These are phyloP conservation scores for Melanotus villosus DNA, from an alignment of 2,888 invertebrate genomes.

Conservation along the genomic window DNA sequence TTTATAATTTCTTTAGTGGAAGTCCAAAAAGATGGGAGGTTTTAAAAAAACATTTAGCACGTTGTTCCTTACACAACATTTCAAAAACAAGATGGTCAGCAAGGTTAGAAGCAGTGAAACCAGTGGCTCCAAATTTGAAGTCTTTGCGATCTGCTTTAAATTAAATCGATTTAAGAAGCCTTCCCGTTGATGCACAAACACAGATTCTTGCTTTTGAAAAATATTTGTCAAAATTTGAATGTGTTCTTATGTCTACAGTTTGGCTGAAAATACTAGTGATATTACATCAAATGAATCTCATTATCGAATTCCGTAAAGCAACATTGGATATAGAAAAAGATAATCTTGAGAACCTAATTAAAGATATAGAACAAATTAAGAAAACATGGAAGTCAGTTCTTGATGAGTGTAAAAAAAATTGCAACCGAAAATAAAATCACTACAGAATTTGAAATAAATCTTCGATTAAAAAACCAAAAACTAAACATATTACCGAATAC, in stretches of 20 bases:
- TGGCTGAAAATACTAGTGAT: constrained; percentile 14
- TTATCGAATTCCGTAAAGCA: constrained; percentile 20
- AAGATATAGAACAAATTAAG: constrained; percentile 20
- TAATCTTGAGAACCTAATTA: constrained; percentile 20
- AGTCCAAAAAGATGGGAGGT: constrained; percentile 7
- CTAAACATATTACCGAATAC: too few relatives aligned
- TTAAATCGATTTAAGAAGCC: constrained; percentile 11
- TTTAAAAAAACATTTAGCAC: constrained; percentile 15
- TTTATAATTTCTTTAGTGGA: constrained; percentile 13
- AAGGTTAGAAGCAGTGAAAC: constrained; percentile 18
- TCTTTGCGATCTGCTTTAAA: constrained; percentile 18
- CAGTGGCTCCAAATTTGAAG: constrained; percentile 24
- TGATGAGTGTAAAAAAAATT: constrained; percentile 19
- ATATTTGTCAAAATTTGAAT: too few relatives aligned
- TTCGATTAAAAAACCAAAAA: too few relatives aligned
- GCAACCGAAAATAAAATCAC: too few relatives aligned
- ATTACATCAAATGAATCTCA: constrained; percentile 22
- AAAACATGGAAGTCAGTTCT: constrained; percentile 21
- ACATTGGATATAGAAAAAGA: constrained; percentile 16
- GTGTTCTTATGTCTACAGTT: too few relatives aligned
- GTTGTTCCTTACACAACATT: too few relatives aligned
- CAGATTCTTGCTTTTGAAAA: constrained; percentile 19
- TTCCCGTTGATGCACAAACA: constrained; percentile 14
- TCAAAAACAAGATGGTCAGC: constrained; percentile 20
- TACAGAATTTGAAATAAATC: too few relatives aligned